Base-by-base conservation (phyloP, 2,113 vertebrate genomes). In the Notarius quadriscutis region DNA sequence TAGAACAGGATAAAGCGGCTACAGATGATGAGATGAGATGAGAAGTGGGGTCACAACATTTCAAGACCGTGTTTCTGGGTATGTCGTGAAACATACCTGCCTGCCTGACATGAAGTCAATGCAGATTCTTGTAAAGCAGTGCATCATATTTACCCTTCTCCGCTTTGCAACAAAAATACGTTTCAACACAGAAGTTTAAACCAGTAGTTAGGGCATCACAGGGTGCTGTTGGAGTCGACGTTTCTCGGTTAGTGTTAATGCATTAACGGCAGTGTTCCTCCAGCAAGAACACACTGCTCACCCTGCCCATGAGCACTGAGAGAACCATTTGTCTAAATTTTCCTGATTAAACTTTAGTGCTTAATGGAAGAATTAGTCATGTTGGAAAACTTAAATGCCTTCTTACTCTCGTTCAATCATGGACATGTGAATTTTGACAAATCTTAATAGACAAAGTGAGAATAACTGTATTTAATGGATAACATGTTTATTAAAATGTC, bases 361-460 rank as follows among this genome's bases (percentile, higher is more conserved):
- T 81, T 81, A 41, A 34, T 48, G 79, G 30, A 41, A 84, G 50
- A 84, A 34, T 57, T 84, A 69, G 65, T 71, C 50, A 84, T 85
- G 22, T 81, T 48, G 84, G 71, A 85, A 77, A 85, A 50, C 71
- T 6, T 11, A 78, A 77, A 25, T 85, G 58, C n/a, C 55, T 8
- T 75, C 34, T 51, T 53, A 63, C 72, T 22, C 74, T 57, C 63
- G 60, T 67, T 41, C 71, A 57, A 75, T 30, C 5, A 34, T 69
- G 77, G 60, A 80, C 62, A 80, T 63, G 18, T 63, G n/a, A 53
- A 48, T 80, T 85, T 75, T 85, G 62, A 53, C 75, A 86, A 78
- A 30, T 63, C 11, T 27, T 79, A 53, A 34, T 86, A 78, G 55
- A 62, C 51, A n/a, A 57, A 53, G 58, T 65, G n/a, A 51, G 18